phyloP scores from a whole-genome alignment of 2,888 invertebrate genomes.

The Taenaris catops region DNA sequence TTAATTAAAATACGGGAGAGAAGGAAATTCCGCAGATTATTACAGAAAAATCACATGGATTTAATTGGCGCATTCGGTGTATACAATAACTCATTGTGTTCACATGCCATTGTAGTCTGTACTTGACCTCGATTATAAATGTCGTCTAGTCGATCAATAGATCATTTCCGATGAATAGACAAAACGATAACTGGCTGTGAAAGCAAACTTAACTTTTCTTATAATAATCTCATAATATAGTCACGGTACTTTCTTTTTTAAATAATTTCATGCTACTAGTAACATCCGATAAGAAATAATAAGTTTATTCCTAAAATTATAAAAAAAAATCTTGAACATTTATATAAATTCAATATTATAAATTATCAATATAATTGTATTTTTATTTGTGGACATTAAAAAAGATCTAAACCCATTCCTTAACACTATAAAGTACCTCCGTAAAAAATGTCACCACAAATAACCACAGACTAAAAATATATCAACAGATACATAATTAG shows the following conservation, averaged over 20 bases:
- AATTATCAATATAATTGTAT: too few relatives aligned
- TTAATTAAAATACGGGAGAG: too few relatives aligned
- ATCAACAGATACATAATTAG: slow-evolving; percentile 17
- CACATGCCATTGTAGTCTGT: slow-evolving; percentile 20
- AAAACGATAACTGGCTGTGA: not conserved
- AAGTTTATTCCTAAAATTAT: too few relatives aligned
- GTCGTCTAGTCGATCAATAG: slow-evolving; percentile 11
- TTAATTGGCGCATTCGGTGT: too few relatives aligned
- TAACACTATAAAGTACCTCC: slow-evolving; percentile 7
- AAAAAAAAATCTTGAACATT: too few relatives aligned
- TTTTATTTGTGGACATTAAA: not conserved
- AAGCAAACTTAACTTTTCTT: too few relatives aligned
- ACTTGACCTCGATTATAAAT: slow-evolving; percentile 24
- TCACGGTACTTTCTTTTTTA: too few relatives aligned
- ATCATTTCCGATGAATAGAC: slow-evolving; percentile 17
- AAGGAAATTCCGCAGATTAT: too few relatives aligned
- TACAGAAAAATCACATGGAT: too few relatives aligned
- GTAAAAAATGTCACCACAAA: slow-evolving; percentile 19
- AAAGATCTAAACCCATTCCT: not conserved
- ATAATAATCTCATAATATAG: too few relatives aligned
- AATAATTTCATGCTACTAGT: too few relatives aligned
- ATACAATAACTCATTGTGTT: slow-evolving; percentile 26
- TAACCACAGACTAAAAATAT: slow-evolving; percentile 27
- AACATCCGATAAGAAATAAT: too few relatives aligned
- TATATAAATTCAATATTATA: not conserved